Evolutionary conservation across 2,797 vertebrate species (phyloP).

Genomic region (Avahi laniger): DNA sequence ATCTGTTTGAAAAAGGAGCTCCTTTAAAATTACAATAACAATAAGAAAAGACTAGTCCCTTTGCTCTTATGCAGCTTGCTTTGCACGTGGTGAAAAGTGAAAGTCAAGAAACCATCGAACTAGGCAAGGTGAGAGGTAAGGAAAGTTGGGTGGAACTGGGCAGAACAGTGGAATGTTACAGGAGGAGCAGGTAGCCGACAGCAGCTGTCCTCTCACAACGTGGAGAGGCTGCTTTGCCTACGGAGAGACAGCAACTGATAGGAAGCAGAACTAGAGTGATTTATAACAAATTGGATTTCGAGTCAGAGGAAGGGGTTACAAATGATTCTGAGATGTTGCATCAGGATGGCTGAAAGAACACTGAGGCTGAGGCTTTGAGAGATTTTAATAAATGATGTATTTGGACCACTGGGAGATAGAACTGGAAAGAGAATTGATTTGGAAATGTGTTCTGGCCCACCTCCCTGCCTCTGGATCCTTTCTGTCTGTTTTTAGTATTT

Average conservation of each 20-base stretch:
- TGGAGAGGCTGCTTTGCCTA: neutral
- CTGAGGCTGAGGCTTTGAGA: neutral
- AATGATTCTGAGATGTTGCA: neutral
- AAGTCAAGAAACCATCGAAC: neutral
- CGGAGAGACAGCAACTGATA: neutral
- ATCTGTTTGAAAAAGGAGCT: neutral
- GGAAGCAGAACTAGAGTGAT: neutral
- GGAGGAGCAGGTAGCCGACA: neutral
- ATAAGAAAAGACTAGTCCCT: neutral
- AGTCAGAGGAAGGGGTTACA: neutral
- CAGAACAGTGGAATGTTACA: neutral
- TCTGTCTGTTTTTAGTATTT: neutral
- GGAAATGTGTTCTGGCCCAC: neutral
- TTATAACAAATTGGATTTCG: neutral
- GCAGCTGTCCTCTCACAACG: neutral
- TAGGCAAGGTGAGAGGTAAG: neutral
- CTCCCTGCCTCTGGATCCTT: neutral
- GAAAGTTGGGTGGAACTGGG: neutral
- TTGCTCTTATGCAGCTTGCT: neutral
- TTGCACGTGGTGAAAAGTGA: neutral
- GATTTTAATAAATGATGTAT: neutral
- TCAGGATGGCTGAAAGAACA: neutral
- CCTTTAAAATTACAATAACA: neutral
- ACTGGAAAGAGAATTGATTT: neutral
- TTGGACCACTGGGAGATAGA: neutral